Conservation (phyloP, 1,140 invertebrate genomes). For the Oedothorax gibbosus region DNA sequence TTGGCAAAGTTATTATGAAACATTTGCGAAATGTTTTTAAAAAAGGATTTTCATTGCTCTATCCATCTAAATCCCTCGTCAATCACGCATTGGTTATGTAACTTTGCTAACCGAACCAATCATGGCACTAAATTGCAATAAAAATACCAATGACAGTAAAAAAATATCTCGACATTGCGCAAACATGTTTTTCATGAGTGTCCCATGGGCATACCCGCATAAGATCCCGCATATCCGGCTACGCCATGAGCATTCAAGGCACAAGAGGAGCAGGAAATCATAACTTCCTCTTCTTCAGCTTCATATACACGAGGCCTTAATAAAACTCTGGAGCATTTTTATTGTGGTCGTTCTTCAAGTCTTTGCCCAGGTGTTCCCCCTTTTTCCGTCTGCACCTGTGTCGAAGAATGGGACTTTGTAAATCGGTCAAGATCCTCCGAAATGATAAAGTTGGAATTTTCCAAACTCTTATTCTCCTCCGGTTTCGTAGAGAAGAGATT, state of each 20-base stretch:
- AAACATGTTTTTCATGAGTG: not conserved
- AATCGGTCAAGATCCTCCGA: conserved; percentile 13
- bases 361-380: conserved; percentile 14
- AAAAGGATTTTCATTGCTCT: no score
- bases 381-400: not conserved
- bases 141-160: no score
- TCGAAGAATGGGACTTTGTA: conserved; percentile 3
- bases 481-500: not conserved
- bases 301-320: conserved; percentile 9
- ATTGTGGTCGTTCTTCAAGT: not conserved
- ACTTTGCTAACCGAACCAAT: no score
- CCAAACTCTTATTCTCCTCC: not conserved
- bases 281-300: conserved; percentile 33
- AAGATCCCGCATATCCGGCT: conserved; percentile 14
- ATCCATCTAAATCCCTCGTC: no score
- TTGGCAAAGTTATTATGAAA: no score
- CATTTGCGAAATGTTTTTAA: no score
- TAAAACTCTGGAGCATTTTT: conserved; percentile 5
- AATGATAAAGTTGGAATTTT: conserved; percentile 19
- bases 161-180: not conserved
- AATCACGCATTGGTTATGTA: no score
- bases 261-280: conserved; percentile 10
- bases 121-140: no score
- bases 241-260: no score
- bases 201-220: conserved; percentile 4